These are phyloP conservation scores for Micoletzkya japonica DNA, from an alignment of 2,888 invertebrate genomes.

Conservation along the genomic window DNA sequence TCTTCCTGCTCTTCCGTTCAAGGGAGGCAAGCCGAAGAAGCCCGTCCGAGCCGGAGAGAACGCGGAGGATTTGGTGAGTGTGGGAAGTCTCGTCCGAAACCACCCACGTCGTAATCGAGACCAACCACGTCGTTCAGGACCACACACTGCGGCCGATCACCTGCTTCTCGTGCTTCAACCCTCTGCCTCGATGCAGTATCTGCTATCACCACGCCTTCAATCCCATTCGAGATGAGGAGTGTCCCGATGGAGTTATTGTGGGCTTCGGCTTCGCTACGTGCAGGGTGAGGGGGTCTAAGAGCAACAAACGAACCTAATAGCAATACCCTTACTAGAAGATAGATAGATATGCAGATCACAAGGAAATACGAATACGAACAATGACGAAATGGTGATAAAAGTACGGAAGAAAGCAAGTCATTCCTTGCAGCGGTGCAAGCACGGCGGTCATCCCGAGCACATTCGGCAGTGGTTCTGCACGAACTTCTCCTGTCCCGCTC, in stretches of 20 bases:
- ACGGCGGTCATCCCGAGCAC: constrained; percentile 25
- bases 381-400: too few species aligned
- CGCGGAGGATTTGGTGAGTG: constrained; percentile 17
- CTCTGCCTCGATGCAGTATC: constrained; percentile 21
- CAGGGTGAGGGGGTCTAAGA: constrained; percentile 11
- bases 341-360: too few species aligned
- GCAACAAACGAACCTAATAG: too few species aligned
- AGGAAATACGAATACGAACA: too few species aligned
- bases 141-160: constrained; percentile 7
- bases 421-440: constrained; percentile 13
- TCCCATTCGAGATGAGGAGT: constrained; percentile 8
- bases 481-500: constrained; percentile 11
- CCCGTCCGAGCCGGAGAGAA: not conserved
- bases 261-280: constrained; percentile 26
- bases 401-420: not conserved
- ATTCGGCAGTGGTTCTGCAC: constrained; percentile 15
- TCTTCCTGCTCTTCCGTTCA: constrained; percentile 11
- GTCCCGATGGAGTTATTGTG: constrained; percentile 3
- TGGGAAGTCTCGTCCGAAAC: not conserved
- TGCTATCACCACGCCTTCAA: constrained; percentile 24
- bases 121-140: constrained; percentile 25
- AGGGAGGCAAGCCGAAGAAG: not conserved
- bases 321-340: too few species aligned
- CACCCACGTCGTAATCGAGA: not conserved
- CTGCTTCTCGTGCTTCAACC: constrained; percentile 18